phyloP scores from a whole-genome alignment of 2,797 vertebrate species.

The Syngnathus acus region DNA sequence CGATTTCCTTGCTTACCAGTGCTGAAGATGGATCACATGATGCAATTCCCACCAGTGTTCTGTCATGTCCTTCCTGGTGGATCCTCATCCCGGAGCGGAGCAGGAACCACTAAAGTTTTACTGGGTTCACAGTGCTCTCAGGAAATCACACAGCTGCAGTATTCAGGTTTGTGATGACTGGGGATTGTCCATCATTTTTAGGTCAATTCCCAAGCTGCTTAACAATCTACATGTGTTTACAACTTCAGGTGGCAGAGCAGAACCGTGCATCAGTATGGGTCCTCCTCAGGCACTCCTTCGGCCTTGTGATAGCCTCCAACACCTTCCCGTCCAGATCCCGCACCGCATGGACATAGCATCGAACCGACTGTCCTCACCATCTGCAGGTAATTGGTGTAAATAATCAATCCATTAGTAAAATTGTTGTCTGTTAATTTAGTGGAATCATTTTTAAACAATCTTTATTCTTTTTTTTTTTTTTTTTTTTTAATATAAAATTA shows the following conservation, averaged over 20 bases:
- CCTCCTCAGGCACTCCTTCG: slow-evolving; percentile 70
- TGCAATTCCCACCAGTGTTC: slow-evolving; percentile 75
- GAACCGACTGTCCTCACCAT: slow-evolving; percentile 60
- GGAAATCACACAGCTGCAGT: slow-evolving; percentile 79
- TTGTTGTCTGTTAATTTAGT: too few relatives aligned
- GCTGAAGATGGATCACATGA: slow-evolving; percentile 82
- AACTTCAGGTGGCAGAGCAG: slow-evolving; percentile 64
- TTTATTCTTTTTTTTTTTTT: too few relatives aligned
- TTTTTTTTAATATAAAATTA: too few relatives aligned
- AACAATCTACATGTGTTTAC: background rate
- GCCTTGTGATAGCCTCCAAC: slow-evolving; percentile 59
- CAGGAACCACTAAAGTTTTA: slow-evolving; percentile 66
- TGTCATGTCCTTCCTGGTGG: slow-evolving; percentile 47
- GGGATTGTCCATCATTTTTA: background rate
- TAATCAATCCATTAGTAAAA: too few relatives aligned
- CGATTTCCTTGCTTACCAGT: slow-evolving; percentile 79
- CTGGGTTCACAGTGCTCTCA: slow-evolving; percentile 72
- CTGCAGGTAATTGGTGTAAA: slow-evolving; percentile 63
- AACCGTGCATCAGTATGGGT: slow-evolving; percentile 58
- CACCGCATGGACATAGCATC: slow-evolving; percentile 46
- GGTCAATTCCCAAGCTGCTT: background rate
- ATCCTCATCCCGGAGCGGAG: accelerated
- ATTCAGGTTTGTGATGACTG: slow-evolving; percentile 67
- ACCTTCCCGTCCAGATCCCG: slow-evolving; percentile 71
- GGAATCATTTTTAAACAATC: too few relatives aligned